A percentile compares a stretch with the other conserved stretches of the same genome.
Evolutionary conservation across 2,113 vertebrate genomes (phyloP).

Genomic region (Pelvicachromis taeniatus): DNA sequence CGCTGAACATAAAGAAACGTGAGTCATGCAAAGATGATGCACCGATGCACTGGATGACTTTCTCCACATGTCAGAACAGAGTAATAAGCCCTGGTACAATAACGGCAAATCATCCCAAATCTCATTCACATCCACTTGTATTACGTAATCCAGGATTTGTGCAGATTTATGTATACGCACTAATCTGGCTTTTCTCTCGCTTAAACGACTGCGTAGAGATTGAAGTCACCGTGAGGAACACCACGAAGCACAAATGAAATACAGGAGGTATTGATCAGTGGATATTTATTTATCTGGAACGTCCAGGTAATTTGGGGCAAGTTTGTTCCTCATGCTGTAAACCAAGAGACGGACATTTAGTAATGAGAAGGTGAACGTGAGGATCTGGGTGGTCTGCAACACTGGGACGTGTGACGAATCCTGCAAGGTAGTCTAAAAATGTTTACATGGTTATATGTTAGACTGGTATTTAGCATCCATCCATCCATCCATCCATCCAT

Average conservation of each 20-base stretch:
- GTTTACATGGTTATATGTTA: not conserved
- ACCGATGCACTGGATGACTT: not conserved
- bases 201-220: not conserved
- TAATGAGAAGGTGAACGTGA: not conserved
- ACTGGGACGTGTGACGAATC: not conserved
- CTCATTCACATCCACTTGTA: not conserved
- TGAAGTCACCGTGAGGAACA: not conserved
- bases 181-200: conserved; percentile 25
- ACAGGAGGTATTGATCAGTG: not conserved
- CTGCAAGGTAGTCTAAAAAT: not conserved
- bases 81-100: conserved; percentile 4
- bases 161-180: conserved; percentile 8
- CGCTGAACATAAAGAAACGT: accelerated
- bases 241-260: not conserved
- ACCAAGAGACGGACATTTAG: not conserved
- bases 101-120: conserved; percentile 12
- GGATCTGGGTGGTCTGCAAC: not conserved
- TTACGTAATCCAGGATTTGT: conserved; percentile 6
- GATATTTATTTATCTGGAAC: accelerated
- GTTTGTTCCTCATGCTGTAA: not conserved
- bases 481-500: too few species aligned
- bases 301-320: accelerated
- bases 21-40: not conserved
- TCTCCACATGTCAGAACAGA: not conserved
- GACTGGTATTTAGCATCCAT: too few species aligned